Conservation (phyloP, 1,140 invertebrate genomes). For the Diabrotica virgifera region DNA sequence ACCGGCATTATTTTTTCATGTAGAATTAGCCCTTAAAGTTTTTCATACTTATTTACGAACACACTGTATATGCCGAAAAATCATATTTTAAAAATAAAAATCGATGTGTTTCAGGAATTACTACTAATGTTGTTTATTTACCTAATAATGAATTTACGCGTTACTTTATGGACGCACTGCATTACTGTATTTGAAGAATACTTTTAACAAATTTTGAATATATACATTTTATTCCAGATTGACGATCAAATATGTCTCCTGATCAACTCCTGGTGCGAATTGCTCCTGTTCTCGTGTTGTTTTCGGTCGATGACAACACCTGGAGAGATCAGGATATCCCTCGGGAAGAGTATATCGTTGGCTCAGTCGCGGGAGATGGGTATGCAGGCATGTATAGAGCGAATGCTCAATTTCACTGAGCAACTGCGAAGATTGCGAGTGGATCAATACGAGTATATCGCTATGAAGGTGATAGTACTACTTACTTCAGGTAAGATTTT, state of each 20-base stretch:
- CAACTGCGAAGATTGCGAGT: slow-evolving; percentile 84
- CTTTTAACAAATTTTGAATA: too few species aligned
- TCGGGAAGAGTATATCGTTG: slow-evolving; percentile 50
- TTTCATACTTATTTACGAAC: too few species aligned
- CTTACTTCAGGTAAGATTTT: slow-evolving; percentile 81
- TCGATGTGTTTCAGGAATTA: too few species aligned
- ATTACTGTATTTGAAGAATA: too few species aligned
- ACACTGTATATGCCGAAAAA: too few species aligned
- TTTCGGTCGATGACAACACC: slow-evolving; percentile 84
- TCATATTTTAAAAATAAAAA: too few species aligned
- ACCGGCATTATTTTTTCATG: too few species aligned
- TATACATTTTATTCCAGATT: slow-evolving; percentile 58
- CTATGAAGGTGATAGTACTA: slow-evolving; percentile 92
- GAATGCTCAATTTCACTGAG: slow-evolving; percentile 93
- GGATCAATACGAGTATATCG: slow-evolving; percentile 96
- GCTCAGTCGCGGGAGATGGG: slow-evolving; percentile 54
- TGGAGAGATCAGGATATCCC: slow-evolving; percentile 69
- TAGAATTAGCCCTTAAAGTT: too few species aligned
- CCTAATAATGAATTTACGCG: too few species aligned
- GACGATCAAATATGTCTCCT: slow-evolving; percentile 95
- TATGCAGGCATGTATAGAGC: slow-evolving; percentile 77
- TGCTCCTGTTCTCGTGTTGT: slow-evolving; percentile 89
- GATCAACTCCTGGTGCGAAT: slow-evolving; percentile 96
- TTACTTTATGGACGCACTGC: too few species aligned
- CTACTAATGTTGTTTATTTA: too few species aligned